phyloP scores from a whole-genome alignment of 2,888 invertebrate genomes.

The Parnassius smintheus region DNA sequence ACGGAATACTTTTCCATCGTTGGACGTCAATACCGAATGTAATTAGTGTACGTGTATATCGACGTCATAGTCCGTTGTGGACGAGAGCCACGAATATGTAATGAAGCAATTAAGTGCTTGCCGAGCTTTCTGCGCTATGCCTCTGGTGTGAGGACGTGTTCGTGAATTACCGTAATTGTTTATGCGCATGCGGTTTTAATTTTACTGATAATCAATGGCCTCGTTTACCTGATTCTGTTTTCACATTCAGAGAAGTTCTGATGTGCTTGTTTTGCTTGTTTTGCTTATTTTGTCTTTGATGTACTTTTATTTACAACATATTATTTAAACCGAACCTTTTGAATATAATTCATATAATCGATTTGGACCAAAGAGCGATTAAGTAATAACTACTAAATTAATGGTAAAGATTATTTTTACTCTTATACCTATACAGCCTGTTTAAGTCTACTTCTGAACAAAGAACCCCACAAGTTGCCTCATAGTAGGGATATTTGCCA shows the following conservation, averaged over 20 bases:
- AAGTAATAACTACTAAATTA: no score
- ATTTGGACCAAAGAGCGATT: no score
- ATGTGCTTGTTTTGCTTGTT: no score
- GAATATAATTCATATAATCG: no score
- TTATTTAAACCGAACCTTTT: no score
- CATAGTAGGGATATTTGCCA: no score
- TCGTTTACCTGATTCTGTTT: conserved; percentile 2
- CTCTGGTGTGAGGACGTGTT: conserved; percentile 4
- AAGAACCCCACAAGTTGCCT: no score
- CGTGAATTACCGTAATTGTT: conserved; percentile 15
- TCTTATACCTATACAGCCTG: no score
- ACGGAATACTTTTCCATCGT: not conserved
- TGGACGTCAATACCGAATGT: not conserved
- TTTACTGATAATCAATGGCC: conserved; percentile 9
- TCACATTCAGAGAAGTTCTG: not conserved
- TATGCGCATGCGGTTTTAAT: conserved; percentile 5
- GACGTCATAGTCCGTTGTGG: conserved; percentile 4
- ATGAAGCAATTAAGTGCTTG: conserved; percentile 22
- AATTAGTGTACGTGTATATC: conserved; percentile 4
- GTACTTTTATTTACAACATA: no score
- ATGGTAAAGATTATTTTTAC: no score
- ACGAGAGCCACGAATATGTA: conserved; percentile 17
- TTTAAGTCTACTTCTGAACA: no score
- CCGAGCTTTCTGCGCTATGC: conserved; percentile 5
- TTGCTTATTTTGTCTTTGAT: no score